Evolutionary conservation across 2,888 invertebrate species (phyloP), one percentile per base, ranked within the genome.

Genomic region (Nemapogon koenigi): DNA sequence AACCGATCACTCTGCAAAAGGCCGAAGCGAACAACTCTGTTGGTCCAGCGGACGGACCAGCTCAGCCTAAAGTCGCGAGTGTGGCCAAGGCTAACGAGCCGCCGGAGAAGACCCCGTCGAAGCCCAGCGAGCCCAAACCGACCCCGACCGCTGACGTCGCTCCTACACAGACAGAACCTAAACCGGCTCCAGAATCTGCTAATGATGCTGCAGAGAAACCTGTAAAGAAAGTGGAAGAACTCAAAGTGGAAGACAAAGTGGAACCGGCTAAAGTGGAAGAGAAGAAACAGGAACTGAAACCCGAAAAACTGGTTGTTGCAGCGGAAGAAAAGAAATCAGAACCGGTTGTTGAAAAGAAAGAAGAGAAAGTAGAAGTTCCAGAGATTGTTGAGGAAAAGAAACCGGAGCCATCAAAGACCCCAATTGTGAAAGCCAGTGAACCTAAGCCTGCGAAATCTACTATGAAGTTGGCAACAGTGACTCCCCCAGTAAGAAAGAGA

Each of bases 401-500:
- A 44, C 36, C 48, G 15, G 70, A 68, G 33, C 22, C 28, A 29
- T 3, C 15, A 3, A 16, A 18, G 29, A 36, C 43, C 2, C 67
- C 66, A 39, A 44, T 47, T 30, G 51, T 53, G 13, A 48, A 52
- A 39, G 75, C 71, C 41, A 37, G 54, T 14, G 64, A 63, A 46
- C 43, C 53, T 3, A 79, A 73, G 44, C 50, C 54, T 15, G 62
- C 63, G 44, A 81, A 75, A 45, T 72, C 82, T 1, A 81, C 81
- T 3, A 49, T 81, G 49, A 82, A 82, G 50, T 49, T 81, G 51
- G 81, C 83, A 0, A 83, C 83, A 4, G 80, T 80, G 19, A 82
- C 83, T 13, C 81, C 83, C 1, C 79, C 81, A 14, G 72, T 81
- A 46, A 70, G 76, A 39, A 81, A 81, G 52, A 63, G 84, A 48